A percentile compares a stretch with the other conserved stretches of the same genome.
Conservation (phyloP, 1,140 invertebrate genomes). For the Drosophila truncata region DNA sequence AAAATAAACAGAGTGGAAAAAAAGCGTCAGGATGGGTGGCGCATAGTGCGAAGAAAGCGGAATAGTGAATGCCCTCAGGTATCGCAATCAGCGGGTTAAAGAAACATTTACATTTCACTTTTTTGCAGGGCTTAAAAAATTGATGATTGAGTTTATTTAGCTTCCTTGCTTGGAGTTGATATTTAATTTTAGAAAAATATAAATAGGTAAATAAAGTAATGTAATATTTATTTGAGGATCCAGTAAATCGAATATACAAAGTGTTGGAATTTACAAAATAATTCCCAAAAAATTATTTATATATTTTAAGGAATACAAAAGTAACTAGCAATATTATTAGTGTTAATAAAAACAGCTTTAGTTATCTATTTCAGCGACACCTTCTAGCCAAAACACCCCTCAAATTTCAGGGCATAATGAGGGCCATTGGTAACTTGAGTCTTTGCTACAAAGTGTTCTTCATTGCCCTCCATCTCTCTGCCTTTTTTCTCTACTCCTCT, state of each 20-base stretch:
- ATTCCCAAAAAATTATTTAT: no score
- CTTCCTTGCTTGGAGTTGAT: not conserved
- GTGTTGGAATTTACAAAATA: no score
- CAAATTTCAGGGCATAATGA: conserved; percentile 43
- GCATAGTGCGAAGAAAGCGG: conserved; percentile 1
- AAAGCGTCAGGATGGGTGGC: conserved; percentile 25
- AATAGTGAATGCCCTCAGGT: conserved; percentile 31
- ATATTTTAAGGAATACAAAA: not conserved
- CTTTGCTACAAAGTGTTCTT: conserved; percentile 51
- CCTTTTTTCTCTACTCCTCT: not conserved
- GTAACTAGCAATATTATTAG: not conserved
- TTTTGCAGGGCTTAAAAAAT: no score
- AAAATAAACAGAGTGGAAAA: conserved; percentile 60
- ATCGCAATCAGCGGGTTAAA: conserved; percentile 19
- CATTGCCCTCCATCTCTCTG: not conserved
- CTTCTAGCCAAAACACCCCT: no score
- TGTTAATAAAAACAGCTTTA: no score
- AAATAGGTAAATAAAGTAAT: not conserved
- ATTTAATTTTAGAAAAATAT: not conserved
- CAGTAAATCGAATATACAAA: not conserved
- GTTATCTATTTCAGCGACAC: no score
- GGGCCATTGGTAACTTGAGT: conserved; percentile 50
- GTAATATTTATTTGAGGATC: not conserved
- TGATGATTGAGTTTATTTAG: not conserved
- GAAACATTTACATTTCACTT: not conserved